Base-by-base conservation (phyloP, 2,888 invertebrate genomes). In the Agapetus fuscipes region DNA sequence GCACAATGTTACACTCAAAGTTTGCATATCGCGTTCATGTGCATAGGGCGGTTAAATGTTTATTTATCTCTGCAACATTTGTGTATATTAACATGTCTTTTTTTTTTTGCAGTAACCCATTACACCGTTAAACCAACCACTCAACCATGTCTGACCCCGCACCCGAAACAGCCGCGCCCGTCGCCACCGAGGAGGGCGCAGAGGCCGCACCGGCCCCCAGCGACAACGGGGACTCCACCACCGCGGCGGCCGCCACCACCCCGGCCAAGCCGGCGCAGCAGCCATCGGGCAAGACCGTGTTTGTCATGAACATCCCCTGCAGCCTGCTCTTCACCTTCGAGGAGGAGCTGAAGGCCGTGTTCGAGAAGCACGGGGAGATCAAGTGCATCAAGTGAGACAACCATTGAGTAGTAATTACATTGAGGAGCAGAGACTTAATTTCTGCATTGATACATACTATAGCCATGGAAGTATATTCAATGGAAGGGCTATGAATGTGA, bases 261-360 rank as follows among this genome's bases (percentile, higher is more conserved):
- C 17, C 28, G 9, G n/a, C 37, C 3, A 27, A 20, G 11, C 27
- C 17, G 3, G 14, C 15, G 2, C 31, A 34, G 27, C 41, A 41
- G 29, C 41, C 41, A 13, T 37, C 36, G 17, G 41, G 41, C 1
- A 36, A 37, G 33, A 41, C 43, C 25, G 30, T 43, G 13, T 43
- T 34, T 11, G 28, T 39, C 15, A 27, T 39, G 20, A 43, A 43
- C 36, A 20, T 43, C 10, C 43, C 43, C 25, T 14, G 31, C 17
- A n/a, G 7, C 10, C 16, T 24, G 17, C 13, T 43, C 16, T 39
- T 43, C 26, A 35, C 39, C 11, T 34, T 15, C 25, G 39, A 34
- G 11, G 30, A 43, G 12, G 36, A 30, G 16, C 25, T 43, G n/a
- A 26, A 20, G 26, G 39, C 39, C 9, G 39, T 43, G 3, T 43